A percentile compares a stretch with the other conserved stretches of the same genome.
These are phyloP conservation scores for Teleogryllus oceanicus DNA, from an alignment of 2,888 invertebrate species.

Conservation along the genomic window DNA sequence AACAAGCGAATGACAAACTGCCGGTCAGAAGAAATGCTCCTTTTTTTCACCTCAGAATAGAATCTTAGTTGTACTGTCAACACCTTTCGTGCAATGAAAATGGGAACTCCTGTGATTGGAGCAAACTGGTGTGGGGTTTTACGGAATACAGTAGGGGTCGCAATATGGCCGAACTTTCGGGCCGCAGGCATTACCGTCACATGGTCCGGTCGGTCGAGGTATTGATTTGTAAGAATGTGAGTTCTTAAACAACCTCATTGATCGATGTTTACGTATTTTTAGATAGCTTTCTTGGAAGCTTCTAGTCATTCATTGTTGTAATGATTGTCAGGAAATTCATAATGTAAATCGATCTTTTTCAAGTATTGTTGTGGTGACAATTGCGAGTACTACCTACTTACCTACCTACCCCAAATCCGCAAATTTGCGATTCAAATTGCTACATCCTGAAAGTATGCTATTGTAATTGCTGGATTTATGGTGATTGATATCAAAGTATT, in stretches of 20 bases:
- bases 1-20: too few relatives aligned
- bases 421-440: too few relatives aligned
- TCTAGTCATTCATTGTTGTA: too few relatives aligned
- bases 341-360: too few relatives aligned
- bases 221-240: constrained; percentile 18
- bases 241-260: neutral
- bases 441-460: too few relatives aligned
- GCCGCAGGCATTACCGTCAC: constrained; percentile 18
- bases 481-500: too few relatives aligned
- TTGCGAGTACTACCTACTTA: too few relatives aligned
- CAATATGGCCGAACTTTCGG: constrained; percentile 10
- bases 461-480: too few relatives aligned
- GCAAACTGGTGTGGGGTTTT: neutral
- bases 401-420: too few relatives aligned
- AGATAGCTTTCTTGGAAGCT: neutral
- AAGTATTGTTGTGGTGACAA: too few relatives aligned
- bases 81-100: neutral
- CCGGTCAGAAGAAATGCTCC: neutral
- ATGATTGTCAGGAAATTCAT: too few relatives aligned
- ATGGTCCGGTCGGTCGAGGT: constrained; percentile 11
- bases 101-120: neutral
- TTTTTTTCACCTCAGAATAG: neutral
- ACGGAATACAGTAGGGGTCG: neutral
- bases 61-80: neutral
- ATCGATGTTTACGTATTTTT: neutral